Evolutionary conservation across 2,888 invertebrate species (phyloP).

Genomic region (Drosophila antonietae): DNA sequence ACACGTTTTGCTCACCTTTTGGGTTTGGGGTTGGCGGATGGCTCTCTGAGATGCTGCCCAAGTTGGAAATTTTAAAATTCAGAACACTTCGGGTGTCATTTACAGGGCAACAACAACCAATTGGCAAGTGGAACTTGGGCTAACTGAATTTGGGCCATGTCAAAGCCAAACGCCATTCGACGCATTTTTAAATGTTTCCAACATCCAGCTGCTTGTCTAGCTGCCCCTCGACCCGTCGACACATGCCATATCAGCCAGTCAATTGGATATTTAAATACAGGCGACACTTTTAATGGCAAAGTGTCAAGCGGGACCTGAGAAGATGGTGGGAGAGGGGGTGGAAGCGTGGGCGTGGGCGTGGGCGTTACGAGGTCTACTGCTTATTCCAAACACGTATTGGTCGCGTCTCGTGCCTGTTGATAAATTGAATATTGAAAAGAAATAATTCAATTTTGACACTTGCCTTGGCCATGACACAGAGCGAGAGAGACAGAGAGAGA

Average conservation of each 20-base stretch:
- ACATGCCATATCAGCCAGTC: conserved; percentile 42
- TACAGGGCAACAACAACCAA: conserved; percentile 57
- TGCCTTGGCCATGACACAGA: conserved; percentile 22
- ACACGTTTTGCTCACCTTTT: conserved; percentile 68
- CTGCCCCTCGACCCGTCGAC: conserved; percentile 3
- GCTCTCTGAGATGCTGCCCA: background rate
- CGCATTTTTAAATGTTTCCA: conserved; percentile 77
- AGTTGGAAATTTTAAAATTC: conserved; percentile 78
- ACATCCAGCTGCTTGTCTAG: conserved; percentile 24
- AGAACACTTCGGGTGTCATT: conserved; percentile 78
- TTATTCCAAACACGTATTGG: conserved; percentile 79
- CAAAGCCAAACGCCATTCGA: conserved; percentile 27
- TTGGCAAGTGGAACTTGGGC: conserved; percentile 44
- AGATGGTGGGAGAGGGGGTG: background rate
- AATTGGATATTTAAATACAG: conserved; percentile 79
- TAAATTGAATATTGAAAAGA: conserved; percentile 83
- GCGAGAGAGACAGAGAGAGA: no score
- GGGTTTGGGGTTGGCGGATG: background rate
- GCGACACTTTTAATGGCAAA: conserved; percentile 78
- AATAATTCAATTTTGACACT: conserved; percentile 81
- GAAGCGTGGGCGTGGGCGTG: background rate
- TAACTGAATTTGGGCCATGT: conserved; percentile 69
- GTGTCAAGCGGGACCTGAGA: conserved; percentile 31
- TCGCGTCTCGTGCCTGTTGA: conserved; percentile 68
- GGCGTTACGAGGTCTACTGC: background rate